Conservation (phyloP, 2,888 invertebrate species). For the Ernsta delagoae region DNA sequence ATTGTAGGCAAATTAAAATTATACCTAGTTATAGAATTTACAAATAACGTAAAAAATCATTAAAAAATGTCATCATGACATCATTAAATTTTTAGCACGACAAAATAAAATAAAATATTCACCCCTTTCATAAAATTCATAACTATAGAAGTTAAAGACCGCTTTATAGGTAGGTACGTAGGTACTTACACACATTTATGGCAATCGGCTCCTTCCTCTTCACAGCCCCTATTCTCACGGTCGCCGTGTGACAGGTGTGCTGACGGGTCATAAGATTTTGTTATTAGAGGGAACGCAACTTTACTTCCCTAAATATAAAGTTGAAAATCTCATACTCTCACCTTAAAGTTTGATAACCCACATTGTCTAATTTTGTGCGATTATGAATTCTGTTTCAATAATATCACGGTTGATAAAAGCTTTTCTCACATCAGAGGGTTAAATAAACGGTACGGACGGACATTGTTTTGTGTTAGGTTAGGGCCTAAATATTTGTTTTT, state of each 20-base stretch:
- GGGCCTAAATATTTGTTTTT: constrained; percentile 27
- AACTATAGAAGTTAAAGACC: constrained; percentile 34
- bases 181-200: constrained; percentile 40
- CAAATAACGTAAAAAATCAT: no score
- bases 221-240: constrained; percentile 49
- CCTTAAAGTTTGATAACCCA: background rate
- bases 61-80: constrained; percentile 22
- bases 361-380: background rate
- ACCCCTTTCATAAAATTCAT: constrained; percentile 31
- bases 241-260: constrained; percentile 49
- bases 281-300: constrained; percentile 1
- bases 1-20: no score
- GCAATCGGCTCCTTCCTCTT: constrained; percentile 46
- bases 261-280: constrained; percentile 31
- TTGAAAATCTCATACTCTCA: background rate
- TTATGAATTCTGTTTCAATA: constrained; percentile 13
- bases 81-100: constrained; percentile 16
- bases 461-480: constrained; percentile 29
- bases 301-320: background rate
- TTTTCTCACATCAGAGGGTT: constrained; percentile 6
- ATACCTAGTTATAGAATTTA: no score
- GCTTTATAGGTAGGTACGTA: constrained; percentile 27
- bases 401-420: background rate
- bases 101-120: constrained; percentile 6
- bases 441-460: constrained; percentile 12